Conservation (phyloP, 2,888 invertebrate genomes). For the Brachypalpus laphriformis region DNA sequence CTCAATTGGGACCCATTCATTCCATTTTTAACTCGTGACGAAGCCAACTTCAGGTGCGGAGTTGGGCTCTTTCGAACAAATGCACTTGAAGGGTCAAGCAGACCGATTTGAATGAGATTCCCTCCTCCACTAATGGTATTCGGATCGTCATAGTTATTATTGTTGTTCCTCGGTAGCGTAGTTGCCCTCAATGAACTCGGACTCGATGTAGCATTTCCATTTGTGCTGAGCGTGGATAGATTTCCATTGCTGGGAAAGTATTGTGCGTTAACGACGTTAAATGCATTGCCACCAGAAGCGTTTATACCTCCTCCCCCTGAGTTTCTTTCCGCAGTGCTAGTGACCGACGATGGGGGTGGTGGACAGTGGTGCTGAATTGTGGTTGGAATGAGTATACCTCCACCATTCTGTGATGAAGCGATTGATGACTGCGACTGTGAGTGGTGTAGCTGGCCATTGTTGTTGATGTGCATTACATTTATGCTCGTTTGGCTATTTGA, state of each 20-base stretch:
- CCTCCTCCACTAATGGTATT: slow-evolving; percentile 79
- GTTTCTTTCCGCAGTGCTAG: slow-evolving; percentile 79
- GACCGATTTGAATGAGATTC: slow-evolving; percentile 86
- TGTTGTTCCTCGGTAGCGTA: slow-evolving; percentile 88
- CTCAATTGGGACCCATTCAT: slow-evolving; percentile 83
- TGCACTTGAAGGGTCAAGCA: slow-evolving; percentile 84
- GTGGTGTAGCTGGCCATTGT: slow-evolving; percentile 79
- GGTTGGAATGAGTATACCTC: slow-evolving; percentile 77
- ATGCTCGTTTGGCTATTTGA: slow-evolving; percentile 81
- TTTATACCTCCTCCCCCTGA: slow-evolving; percentile 24
- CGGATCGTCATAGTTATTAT: slow-evolving; percentile 77
- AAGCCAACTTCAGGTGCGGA: slow-evolving; percentile 82
- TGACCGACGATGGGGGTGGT: slow-evolving; percentile 79
- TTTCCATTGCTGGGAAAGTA: slow-evolving; percentile 77
- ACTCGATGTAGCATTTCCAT: slow-evolving; percentile 77
- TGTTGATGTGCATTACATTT: slow-evolving; percentile 76
- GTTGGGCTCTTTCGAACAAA: slow-evolving; percentile 84
- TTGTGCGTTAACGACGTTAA: slow-evolving; percentile 66
- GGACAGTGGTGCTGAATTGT: slow-evolving; percentile 80
- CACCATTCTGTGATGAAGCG: slow-evolving; percentile 80
- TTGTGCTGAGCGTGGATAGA: slow-evolving; percentile 77
- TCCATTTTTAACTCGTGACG: slow-evolving; percentile 46
- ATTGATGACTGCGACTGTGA: slow-evolving; percentile 83
- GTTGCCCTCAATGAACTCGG: slow-evolving; percentile 84
- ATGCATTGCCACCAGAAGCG: slow-evolving; percentile 53